phyloP scores from a whole-genome alignment of 2,888 invertebrate genomes.

The Cryptus viduatorius region DNA sequence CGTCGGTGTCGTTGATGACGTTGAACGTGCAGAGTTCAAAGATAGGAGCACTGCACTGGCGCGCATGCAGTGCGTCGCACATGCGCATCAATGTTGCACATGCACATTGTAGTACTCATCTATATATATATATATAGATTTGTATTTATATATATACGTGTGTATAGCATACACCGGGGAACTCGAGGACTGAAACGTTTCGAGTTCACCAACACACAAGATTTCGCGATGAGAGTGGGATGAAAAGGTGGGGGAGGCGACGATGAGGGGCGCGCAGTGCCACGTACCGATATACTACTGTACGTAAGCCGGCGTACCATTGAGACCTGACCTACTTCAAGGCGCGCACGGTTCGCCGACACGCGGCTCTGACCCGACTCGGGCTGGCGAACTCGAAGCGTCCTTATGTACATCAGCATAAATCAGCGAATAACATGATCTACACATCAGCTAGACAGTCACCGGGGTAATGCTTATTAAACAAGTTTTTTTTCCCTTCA shows the following conservation, averaged over 20 bases:
- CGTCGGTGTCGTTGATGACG: slow-evolving; percentile 36
- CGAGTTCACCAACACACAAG: slow-evolving; percentile 19
- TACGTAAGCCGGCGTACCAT: slow-evolving; percentile 65
- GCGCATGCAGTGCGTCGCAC: slow-evolving; percentile 25
- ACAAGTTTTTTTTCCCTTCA: neutral
- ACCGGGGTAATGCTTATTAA: neutral
- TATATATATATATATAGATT: neutral
- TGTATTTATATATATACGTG: slow-evolving; percentile 1
- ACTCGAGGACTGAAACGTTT: slow-evolving; percentile 11
- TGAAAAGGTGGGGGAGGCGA: slow-evolving; percentile 1
- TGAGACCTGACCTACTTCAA: slow-evolving; percentile 74
- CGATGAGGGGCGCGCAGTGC: slow-evolving; percentile 35
- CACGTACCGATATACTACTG: slow-evolving; percentile 52
- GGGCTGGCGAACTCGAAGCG: slow-evolving; percentile 45
- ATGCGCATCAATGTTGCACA: slow-evolving; percentile 1
- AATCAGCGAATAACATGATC: slow-evolving; percentile 26
- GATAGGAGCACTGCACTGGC: slow-evolving; percentile 69
- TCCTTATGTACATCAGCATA: slow-evolving; percentile 46
- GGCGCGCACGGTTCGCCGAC: slow-evolving; percentile 69
- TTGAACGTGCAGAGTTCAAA: slow-evolving; percentile 65
- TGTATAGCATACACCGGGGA: neutral
- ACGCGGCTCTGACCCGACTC: slow-evolving; percentile 52
- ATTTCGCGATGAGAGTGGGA: slow-evolving; percentile 11
- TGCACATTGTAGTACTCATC: neutral
- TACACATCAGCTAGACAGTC: neutral